phyloP scores from a whole-genome alignment of 2,113 vertebrate species.

The Thymallus thymallus region DNA sequence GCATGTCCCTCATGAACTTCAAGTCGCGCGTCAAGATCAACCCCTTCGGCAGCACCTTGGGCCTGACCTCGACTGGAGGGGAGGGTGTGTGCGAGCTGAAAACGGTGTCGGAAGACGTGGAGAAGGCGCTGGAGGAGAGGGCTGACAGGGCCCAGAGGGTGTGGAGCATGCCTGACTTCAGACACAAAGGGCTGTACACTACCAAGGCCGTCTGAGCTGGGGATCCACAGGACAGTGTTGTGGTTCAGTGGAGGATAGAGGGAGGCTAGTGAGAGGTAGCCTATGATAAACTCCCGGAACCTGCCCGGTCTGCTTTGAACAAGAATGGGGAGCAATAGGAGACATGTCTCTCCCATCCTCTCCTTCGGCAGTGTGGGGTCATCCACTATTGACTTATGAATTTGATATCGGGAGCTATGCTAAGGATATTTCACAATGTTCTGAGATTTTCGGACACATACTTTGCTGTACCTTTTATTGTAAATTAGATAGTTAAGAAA shows the following conservation, averaged over 20 bases:
- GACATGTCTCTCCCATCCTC: not conserved
- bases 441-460: not conserved
- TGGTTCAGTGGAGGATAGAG: not conserved
- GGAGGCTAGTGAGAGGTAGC: not conserved
- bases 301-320: not conserved
- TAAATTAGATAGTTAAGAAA: not conserved
- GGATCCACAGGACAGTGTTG: not conserved
- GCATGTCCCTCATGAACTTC: constrained; percentile 82
- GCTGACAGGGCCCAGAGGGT: constrained; percentile 70
- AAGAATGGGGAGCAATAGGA: constrained; percentile 1
- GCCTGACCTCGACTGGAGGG: constrained; percentile 52
- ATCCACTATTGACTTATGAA: not conserved
- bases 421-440: no score
- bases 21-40: constrained; percentile 86
- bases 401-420: not conserved
- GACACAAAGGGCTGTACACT: constrained; percentile 69
- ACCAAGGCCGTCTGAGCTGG: constrained; percentile 48
- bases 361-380: constrained; percentile 15
- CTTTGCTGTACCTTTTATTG: not conserved
- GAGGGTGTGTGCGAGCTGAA: constrained; percentile 73
- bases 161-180: constrained; percentile 94
- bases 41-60: constrained; percentile 81
- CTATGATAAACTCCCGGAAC: not conserved
- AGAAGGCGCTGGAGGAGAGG: constrained; percentile 67
- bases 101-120: constrained; percentile 93